A percentile compares a stretch with the other conserved stretches of the same genome.
Conservation (phyloP, 2,113 vertebrate species). For the Xenopus borealis region DNA sequence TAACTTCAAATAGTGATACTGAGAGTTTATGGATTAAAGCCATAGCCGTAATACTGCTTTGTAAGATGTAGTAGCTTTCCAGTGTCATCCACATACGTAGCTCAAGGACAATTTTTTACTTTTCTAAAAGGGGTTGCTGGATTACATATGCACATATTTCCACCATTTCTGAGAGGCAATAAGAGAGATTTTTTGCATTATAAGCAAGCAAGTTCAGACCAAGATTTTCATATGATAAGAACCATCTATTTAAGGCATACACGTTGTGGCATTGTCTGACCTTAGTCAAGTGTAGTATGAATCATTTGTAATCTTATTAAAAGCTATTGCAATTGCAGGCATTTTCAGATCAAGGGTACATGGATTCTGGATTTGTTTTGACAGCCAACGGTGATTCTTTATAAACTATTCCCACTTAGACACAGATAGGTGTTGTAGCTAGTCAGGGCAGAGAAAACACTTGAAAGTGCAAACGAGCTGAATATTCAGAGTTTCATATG, state of each 20-base stretch:
- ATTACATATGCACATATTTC: slow-evolving; percentile 18
- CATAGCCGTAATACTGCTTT: too few species aligned
- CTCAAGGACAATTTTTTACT: slow-evolving; percentile 7
- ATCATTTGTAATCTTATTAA: slow-evolving; percentile 6
- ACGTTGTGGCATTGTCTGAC: not conserved
- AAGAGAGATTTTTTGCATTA: slow-evolving; percentile 11
- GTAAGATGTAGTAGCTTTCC: not conserved
- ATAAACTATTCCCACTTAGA: too few species aligned
- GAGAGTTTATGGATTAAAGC: too few species aligned
- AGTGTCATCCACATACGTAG: slow-evolving; percentile 1
- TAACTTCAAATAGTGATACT: too few species aligned
- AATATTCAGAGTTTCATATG: too few species aligned
- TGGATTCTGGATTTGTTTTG: too few species aligned
- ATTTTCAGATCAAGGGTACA: not conserved
- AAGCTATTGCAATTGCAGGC: not conserved
- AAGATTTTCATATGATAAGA: slow-evolving; percentile 10
- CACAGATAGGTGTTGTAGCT: too few species aligned
- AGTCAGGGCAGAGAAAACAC: not conserved
- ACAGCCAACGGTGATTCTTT: too few species aligned
- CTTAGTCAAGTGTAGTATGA: not conserved
- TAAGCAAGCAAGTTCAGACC: slow-evolving; percentile 13
- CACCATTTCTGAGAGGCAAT: slow-evolving; percentile 11
- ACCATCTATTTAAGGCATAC: slow-evolving; percentile 25
- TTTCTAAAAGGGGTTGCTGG: not conserved
- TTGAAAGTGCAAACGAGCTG: too few species aligned